These are phyloP conservation scores for Spongia lamella DNA, from an alignment of 37 sponge, comb jelly and placozoan genomes.

Conservation along the genomic window DNA sequence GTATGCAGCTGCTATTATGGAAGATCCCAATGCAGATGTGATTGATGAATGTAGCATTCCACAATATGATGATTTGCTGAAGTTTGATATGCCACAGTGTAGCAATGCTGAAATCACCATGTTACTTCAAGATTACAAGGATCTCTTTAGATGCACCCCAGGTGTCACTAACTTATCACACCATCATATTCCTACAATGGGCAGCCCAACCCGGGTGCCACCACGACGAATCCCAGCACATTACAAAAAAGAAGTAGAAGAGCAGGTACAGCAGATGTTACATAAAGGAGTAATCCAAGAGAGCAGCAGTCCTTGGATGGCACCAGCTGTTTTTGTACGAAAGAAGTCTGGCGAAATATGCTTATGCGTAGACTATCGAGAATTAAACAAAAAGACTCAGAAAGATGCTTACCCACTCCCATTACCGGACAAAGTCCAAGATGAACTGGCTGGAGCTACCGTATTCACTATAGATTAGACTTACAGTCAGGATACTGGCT, in stretches of 20 bases:
- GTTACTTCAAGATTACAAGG: background rate
- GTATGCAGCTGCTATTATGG: background rate
- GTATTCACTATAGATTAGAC: constrained; percentile 1
- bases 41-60: constrained; percentile 51
- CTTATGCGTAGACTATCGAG: constrained; percentile 1
- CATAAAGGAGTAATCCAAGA: background rate
- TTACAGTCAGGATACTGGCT: no score
- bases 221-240: constrained; percentile 24
- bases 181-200: constrained; percentile 1
- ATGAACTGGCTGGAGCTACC: background rate
- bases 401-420: constrained; percentile 17
- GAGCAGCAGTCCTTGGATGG: no score
- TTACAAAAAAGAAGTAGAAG: constrained; percentile 3
- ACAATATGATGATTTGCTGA: background rate
- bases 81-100: constrained; percentile 27
- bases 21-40: background rate
- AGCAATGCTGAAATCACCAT: background rate
- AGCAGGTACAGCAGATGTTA: constrained; percentile 20
- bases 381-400: background rate
- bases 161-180: background rate
- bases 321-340: no score
- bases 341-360: constrained; percentile 4
- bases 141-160: background rate
- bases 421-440: constrained; percentile 11
- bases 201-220: no score